phyloP scores from a whole-genome alignment of 2,888 invertebrate genomes.

The Drosophila picticornis region DNA sequence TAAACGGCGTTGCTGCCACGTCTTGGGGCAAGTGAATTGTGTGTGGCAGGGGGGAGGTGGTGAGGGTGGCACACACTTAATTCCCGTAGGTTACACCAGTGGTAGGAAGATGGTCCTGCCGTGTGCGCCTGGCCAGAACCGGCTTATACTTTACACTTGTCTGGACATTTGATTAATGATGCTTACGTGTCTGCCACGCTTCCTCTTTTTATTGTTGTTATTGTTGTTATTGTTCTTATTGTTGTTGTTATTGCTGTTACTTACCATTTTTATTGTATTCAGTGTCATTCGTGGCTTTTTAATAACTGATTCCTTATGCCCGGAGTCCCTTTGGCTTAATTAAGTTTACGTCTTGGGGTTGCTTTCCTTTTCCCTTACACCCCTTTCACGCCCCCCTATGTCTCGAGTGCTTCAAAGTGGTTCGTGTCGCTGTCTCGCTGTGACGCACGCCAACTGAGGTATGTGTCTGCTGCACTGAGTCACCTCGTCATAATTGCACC shows the following conservation, averaged over 20 bases:
- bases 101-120: slow-evolving; percentile 25
- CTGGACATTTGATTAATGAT: slow-evolving; percentile 82
- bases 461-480: slow-evolving; percentile 45
- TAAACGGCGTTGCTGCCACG: slow-evolving; percentile 31
- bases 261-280: slow-evolving; percentile 70
- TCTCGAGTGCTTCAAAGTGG: slow-evolving; percentile 64
- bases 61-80: slow-evolving; percentile 44
- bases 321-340: slow-evolving; percentile 46
- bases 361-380: slow-evolving; percentile 25
- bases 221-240: slow-evolving; percentile 22
- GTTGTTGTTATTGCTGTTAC: slow-evolving; percentile 24
- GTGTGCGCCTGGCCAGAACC: slow-evolving; percentile 25
- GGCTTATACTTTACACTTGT: slow-evolving; percentile 75
- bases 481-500: slow-evolving; percentile 16
- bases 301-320: slow-evolving; percentile 51
- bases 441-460: slow-evolving; percentile 54
- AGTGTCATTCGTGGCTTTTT: slow-evolving; percentile 55
- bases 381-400: slow-evolving; percentile 18
- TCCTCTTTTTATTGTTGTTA: slow-evolving; percentile 25
- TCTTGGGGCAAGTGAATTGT: not conserved
- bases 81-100: slow-evolving; percentile 26
- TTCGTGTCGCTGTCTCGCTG: slow-evolving; percentile 31
- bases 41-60: not conserved
- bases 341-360: slow-evolving; percentile 56
- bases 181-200: slow-evolving; percentile 65